These are phyloP conservation scores for Catharus fuscescens DNA, from an alignment of 2,113 vertebrate species.

Conservation along the genomic window DNA sequence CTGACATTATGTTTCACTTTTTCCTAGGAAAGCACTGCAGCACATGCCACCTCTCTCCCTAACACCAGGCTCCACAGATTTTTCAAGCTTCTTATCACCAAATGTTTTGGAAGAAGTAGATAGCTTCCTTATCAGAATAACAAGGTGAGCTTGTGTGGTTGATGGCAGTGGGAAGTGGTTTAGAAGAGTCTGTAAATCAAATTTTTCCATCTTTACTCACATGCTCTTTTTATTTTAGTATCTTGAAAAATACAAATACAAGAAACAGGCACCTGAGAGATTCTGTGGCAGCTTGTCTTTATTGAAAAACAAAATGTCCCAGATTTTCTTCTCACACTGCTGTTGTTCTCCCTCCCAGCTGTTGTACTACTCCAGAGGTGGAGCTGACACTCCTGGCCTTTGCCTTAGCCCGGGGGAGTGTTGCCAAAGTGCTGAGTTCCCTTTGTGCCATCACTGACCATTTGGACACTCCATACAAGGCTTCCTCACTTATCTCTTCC, in stretches of 20 bases:
- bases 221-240: background rate
- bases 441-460: slow-evolving; percentile 87
- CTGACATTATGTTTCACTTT: background rate
- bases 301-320: background rate
- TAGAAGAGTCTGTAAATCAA: slow-evolving; percentile 48
- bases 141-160: slow-evolving; percentile 72
- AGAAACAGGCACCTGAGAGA: background rate
- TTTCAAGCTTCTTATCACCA: slow-evolving; percentile 93
- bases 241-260: background rate
- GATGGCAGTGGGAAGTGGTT: background rate
- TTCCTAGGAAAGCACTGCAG: slow-evolving; percentile 88
- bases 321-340: background rate
- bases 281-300: background rate
- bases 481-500: slow-evolving; percentile 86
- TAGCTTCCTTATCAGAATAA: slow-evolving; percentile 94
- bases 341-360: slow-evolving; percentile 70
- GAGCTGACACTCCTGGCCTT: slow-evolving; percentile 93
- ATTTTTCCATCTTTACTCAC: background rate
- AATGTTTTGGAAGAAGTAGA: slow-evolving; percentile 96
- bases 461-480: slow-evolving; percentile 84
- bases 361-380: slow-evolving; percentile 89
- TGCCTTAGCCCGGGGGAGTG: slow-evolving; percentile 91
- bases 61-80: slow-evolving; percentile 87
- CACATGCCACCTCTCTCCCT: slow-evolving; percentile 96
- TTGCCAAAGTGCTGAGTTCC: slow-evolving; percentile 90